phyloP scores from a whole-genome alignment of 1,140 invertebrate species.

The Drosophila arawakana region DNA sequence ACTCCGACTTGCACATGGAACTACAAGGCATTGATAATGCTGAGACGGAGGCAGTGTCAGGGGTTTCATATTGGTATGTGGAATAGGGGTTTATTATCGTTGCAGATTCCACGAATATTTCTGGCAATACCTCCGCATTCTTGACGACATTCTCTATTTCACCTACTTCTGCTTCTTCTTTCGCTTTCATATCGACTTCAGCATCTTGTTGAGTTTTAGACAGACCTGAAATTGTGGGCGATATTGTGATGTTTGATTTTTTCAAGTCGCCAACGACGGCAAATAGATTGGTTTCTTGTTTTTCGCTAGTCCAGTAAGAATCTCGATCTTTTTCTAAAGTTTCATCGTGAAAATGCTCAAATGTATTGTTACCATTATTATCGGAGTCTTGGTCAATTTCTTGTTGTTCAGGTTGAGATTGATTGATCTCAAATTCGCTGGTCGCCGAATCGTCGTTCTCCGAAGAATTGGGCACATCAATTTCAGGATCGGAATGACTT shows the following conservation, averaged over 20 bases:
- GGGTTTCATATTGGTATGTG: neutral
- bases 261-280: conserved; percentile 63
- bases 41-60: too few species aligned
- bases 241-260: conserved; percentile 8
- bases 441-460: conserved; percentile 63
- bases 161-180: too few species aligned
- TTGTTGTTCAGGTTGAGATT: neutral
- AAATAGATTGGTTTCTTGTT: conserved; percentile 38
- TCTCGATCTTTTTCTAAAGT: neutral
- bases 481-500: conserved; percentile 69
- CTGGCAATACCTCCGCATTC: conserved; percentile 27
- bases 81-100: neutral
- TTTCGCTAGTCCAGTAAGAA: neutral
- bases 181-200: neutral
- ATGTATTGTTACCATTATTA: neutral
- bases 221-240: neutral
- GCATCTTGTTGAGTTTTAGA: neutral
- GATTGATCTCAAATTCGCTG: conserved; percentile 36
- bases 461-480: conserved; percentile 52
- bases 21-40: neutral
- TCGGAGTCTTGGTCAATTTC: conserved; percentile 4
- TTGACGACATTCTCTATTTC: too few species aligned
- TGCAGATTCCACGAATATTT: neutral
- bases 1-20: conserved; percentile 33
- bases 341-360: neutral